phyloP scores from a whole-genome alignment of 1,140 invertebrate species.

The Asobara japonica region DNA sequence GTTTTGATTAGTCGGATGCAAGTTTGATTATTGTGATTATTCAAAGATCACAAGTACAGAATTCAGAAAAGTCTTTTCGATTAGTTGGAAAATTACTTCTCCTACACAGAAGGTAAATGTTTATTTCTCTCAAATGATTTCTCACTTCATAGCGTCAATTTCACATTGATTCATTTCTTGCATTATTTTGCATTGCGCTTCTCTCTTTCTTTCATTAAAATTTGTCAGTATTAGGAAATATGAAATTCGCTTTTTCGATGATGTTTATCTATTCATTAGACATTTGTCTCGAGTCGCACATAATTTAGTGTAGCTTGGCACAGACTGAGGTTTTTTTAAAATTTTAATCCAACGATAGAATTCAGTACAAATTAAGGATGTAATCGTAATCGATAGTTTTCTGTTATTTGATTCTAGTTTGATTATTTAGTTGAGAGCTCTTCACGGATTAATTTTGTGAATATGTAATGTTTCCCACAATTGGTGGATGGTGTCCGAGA shows the following conservation, averaged over 20 bases:
- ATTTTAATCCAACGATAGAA: too few relatives aligned
- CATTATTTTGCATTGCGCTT: conserved; percentile 6
- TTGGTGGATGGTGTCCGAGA: too few relatives aligned
- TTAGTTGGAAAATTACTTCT: neutral
- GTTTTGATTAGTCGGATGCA: neutral
- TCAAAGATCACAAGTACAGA: neutral
- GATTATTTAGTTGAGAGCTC: too few relatives aligned
- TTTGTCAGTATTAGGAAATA: neutral
- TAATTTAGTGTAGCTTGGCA: conserved; percentile 44
- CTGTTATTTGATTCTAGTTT: too few relatives aligned
- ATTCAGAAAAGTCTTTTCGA: neutral
- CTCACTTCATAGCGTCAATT: neutral
- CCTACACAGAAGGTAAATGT: neutral
- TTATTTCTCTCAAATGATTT: neutral
- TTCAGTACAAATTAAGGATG: too few relatives aligned
- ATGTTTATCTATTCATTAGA: neutral
- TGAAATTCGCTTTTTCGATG: neutral
- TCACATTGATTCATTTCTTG: neutral
- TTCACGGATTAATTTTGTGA: too few relatives aligned
- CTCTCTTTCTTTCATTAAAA: conserved; percentile 11
- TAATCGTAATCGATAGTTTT: too few relatives aligned
- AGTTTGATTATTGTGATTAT: neutral
- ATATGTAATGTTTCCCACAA: too few relatives aligned
- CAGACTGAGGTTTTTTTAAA: too few relatives aligned
- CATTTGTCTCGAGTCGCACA: too few relatives aligned